phyloP scores from a whole-genome alignment of 2,888 invertebrate genomes.

The Plusia festucae region DNA sequence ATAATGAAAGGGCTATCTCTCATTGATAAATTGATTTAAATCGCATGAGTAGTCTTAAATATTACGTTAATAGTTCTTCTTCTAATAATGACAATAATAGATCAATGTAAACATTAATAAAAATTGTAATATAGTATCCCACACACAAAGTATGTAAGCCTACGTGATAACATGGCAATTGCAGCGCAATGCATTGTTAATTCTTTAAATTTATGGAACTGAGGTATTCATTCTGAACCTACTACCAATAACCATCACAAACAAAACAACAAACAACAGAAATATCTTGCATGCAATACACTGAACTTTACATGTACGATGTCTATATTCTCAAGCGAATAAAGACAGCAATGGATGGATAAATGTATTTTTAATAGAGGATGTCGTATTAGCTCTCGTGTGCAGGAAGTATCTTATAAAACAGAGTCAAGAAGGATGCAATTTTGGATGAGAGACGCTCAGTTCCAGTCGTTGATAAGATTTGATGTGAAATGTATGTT shows the following conservation, averaged over 20 bases:
- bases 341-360: constrained; percentile 28
- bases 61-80: too few relatives aligned
- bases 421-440: constrained; percentile 42
- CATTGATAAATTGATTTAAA: too few relatives aligned
- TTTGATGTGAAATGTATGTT: constrained; percentile 53
- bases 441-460: constrained; percentile 43
- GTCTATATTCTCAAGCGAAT: neutral
- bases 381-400: constrained; percentile 21
- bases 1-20: too few relatives aligned
- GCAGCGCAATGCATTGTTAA: constrained; percentile 22
- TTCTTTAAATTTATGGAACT: constrained; percentile 28
- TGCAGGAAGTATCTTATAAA: constrained; percentile 53
- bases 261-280: neutral
- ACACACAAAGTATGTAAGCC: neutral
- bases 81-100: too few relatives aligned
- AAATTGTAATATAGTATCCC: neutral
- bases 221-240: constrained; percentile 39
- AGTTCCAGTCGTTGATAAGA: constrained; percentile 50
- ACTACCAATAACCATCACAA: constrained; percentile 15
- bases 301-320: neutral
- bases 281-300: constrained; percentile 15
- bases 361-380: constrained; percentile 8
- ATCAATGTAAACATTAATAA: too few relatives aligned
- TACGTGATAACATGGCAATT: constrained; percentile 2
- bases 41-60: too few relatives aligned